These are phyloP conservation scores for Adineta ricciae DNA, from an alignment of 2,888 invertebrate species.

Conservation along the genomic window DNA sequence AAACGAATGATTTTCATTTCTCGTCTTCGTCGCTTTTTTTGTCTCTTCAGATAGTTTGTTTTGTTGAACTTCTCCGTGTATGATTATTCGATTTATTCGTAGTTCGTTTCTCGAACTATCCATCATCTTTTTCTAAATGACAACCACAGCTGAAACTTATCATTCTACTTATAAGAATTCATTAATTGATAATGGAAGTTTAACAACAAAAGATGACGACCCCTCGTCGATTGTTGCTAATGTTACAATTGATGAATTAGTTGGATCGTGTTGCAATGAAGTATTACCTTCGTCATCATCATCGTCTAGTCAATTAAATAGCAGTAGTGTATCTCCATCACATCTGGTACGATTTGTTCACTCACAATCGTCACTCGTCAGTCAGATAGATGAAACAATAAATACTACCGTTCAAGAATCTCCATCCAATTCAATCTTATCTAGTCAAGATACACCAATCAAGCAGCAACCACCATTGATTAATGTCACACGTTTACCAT, in stretches of 20 bases:
- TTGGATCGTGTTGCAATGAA: background rate
- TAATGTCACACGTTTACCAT: slow-evolving; percentile 20
- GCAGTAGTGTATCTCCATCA: background rate
- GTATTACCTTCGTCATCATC: background rate
- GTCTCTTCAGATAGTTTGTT: background rate
- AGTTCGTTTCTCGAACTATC: background rate
- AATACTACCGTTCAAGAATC: background rate
- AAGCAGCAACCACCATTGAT: background rate
- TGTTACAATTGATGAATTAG: background rate
- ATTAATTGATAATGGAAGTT: background rate
- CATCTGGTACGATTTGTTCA: slow-evolving; percentile 9
- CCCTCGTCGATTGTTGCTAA: background rate
- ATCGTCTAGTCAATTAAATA: slow-evolving; percentile 11
- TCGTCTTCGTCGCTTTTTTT: background rate
- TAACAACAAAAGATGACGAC: background rate
- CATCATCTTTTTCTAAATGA: background rate
- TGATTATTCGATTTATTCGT: background rate
- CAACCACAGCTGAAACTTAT: background rate
- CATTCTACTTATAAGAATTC: background rate
- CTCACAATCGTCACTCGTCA: background rate
- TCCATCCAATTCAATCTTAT: background rate
- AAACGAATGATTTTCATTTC: background rate
- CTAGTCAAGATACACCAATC: background rate
- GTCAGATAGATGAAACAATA: slow-evolving; percentile 15
- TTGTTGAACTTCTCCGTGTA: background rate